Percentiles rank a stretch among this genome's conserved stretches.
phyloP scores from a whole-genome alignment of 2,888 invertebrate species.

The Agriopis marginaria region DNA sequence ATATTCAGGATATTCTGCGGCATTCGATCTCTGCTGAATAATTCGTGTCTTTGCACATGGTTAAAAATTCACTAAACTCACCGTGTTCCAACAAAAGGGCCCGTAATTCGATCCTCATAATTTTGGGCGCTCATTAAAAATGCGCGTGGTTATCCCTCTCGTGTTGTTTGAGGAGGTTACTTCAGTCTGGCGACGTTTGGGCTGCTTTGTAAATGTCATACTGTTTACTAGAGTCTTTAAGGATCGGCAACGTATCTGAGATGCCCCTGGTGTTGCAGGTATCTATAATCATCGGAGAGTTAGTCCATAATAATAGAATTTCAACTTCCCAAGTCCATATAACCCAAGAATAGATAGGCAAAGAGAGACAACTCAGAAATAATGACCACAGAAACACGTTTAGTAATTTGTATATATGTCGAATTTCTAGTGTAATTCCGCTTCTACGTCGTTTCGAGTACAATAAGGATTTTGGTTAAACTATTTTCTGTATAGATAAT shows the following conservation, averaged over 20 bases:
- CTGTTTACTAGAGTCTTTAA: no score
- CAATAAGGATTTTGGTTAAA: no score
- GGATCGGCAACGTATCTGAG: no score
- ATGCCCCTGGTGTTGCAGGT: no score
- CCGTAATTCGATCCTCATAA: conserved; percentile 36
- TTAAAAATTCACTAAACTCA: conserved; percentile 31
- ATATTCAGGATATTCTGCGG: conserved; percentile 36
- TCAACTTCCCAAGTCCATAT: not conserved
- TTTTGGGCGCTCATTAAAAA: conserved; percentile 40
- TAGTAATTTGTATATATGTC: no score
- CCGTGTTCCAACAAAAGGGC: conserved; percentile 26
- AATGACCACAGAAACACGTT: no score
- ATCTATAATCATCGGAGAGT: conserved; percentile 5
- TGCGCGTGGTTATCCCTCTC: conserved; percentile 16
- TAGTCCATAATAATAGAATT: not conserved
- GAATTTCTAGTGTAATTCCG: no score
- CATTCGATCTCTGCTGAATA: conserved; percentile 34
- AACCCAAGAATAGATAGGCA: not conserved
- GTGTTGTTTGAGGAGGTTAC: conserved; percentile 8
- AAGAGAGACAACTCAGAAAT: not conserved
- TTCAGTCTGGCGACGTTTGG: not conserved
- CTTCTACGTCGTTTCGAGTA: no score
- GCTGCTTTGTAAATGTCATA: no score
- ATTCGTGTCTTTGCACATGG: conserved; percentile 34
- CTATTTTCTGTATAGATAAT: no score